Conservation (phyloP, 2,797 vertebrate genomes). For the Alfaro cultratus region DNA sequence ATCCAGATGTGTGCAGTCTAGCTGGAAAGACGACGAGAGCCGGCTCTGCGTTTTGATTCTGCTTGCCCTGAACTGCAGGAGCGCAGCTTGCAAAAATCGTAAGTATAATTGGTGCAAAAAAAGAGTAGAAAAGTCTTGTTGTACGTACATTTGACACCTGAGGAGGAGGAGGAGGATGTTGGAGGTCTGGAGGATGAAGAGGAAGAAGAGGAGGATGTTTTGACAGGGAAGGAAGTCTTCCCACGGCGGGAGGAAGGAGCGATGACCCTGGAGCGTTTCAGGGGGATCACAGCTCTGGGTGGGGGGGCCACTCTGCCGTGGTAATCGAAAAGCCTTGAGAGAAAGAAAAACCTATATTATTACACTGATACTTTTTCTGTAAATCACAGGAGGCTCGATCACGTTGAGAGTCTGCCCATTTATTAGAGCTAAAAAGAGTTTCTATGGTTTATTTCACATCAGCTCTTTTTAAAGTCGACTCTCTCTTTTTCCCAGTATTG, state of each 20-base stretch:
- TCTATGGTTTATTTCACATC: slow-evolving; percentile 31
- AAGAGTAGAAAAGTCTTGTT: slow-evolving; percentile 17
- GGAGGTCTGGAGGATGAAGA: slow-evolving; percentile 89
- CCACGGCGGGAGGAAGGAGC: slow-evolving; percentile 91
- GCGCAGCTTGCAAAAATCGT: slow-evolving; percentile 21
- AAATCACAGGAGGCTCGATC: slow-evolving; percentile 9
- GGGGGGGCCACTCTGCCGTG: slow-evolving; percentile 93
- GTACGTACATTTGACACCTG: slow-evolving; percentile 91
- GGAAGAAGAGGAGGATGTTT: slow-evolving; percentile 85
- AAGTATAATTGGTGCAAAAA: not conserved
- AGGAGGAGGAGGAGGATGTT: slow-evolving; percentile 85
- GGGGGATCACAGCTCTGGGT: slow-evolving; percentile 91
- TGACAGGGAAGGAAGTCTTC: slow-evolving; percentile 92
- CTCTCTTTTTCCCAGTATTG: slow-evolving; percentile 26
- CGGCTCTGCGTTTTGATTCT: slow-evolving; percentile 42
- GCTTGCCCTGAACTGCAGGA: slow-evolving; percentile 40
- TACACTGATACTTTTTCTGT: slow-evolving; percentile 9
- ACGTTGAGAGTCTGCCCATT: slow-evolving; percentile 17
- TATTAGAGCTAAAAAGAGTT: slow-evolving; percentile 6
- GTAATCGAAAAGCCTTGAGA: slow-evolving; percentile 94
- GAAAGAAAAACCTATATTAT: slow-evolving; percentile 17
- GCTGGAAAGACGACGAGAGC: slow-evolving; percentile 42
- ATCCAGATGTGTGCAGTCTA: slow-evolving; percentile 53
- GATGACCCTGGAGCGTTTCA: slow-evolving; percentile 93
- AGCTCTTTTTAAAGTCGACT: slow-evolving; percentile 28